phyloP scores from a whole-genome alignment of 1,140 invertebrate genomes.

The Sarcophaga bullata region DNA sequence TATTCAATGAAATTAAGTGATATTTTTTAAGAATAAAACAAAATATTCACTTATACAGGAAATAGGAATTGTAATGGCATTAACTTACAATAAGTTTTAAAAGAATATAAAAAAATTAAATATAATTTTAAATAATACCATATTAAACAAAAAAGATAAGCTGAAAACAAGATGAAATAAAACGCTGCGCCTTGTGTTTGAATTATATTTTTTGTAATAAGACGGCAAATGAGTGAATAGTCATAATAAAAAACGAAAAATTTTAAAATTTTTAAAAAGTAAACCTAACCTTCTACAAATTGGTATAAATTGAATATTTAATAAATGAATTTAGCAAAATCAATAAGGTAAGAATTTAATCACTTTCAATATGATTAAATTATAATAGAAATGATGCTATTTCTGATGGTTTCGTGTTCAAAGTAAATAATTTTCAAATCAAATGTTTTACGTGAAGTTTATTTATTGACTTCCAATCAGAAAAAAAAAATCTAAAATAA shows the following conservation, averaged over 20 bases:
- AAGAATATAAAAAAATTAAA: background rate
- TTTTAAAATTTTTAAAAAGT: background rate
- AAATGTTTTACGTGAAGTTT: background rate
- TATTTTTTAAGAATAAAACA: background rate
- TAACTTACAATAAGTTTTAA: conserved; percentile 37
- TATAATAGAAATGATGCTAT: no score
- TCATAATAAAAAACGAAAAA: background rate
- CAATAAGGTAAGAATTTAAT: no score
- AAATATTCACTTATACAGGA: conserved; percentile 12
- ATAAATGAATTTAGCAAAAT: no score
- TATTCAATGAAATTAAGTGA: background rate
- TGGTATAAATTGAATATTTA: background rate
- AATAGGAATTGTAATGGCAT: conserved; percentile 15
- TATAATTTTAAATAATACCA: background rate
- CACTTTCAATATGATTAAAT: background rate
- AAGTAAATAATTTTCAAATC: background rate
- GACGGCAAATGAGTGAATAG: background rate
- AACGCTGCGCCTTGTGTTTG: background rate
- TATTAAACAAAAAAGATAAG: background rate
- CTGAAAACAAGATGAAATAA: background rate
- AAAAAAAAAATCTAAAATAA: background rate
- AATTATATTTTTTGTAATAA: conserved; percentile 27
- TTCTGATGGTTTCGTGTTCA: no score
- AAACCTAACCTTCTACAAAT: background rate
- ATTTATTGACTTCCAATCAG: conserved; percentile 24